These are phyloP conservation scores for Mechanitis messenoides DNA, from an alignment of 2,888 invertebrate genomes.

Conservation along the genomic window DNA sequence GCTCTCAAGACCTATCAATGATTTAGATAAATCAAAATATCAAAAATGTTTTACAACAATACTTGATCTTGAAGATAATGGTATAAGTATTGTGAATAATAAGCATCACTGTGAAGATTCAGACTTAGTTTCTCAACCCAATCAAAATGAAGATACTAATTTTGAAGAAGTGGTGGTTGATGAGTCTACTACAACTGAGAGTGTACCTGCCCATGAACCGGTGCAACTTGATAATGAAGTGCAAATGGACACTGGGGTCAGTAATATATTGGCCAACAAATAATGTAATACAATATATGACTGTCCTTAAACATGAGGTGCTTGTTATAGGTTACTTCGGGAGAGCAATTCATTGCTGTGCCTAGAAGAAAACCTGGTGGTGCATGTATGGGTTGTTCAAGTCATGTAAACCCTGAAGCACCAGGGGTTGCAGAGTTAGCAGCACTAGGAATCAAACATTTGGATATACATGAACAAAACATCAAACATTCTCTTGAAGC, in stretches of 20 bases:
- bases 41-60: constrained; percentile 53
- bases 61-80: constrained; percentile 39
- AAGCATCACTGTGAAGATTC: constrained; percentile 45
- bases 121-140: constrained; percentile 19
- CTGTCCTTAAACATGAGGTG: background rate
- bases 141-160: constrained; percentile 27
- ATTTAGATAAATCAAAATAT: constrained; percentile 39
- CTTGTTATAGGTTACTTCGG: constrained; percentile 56
- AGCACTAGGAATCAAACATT: constrained; percentile 65
- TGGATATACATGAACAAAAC: constrained; percentile 53
- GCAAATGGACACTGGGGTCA: constrained; percentile 51
- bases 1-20: constrained; percentile 43
- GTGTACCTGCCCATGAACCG: constrained; percentile 37
- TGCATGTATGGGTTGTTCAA: constrained; percentile 72
- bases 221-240: constrained; percentile 62
- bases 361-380: constrained; percentile 46
- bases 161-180: constrained; percentile 13
- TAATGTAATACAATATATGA: background rate
- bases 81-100: constrained; percentile 39
- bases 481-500: constrained; percentile 58
- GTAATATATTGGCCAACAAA: constrained; percentile 26
- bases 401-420: constrained; percentile 68
- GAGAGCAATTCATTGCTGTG: constrained; percentile 72
- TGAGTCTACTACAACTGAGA: constrained; percentile 33
- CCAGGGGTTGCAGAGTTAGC: constrained; percentile 70